Evolutionary conservation across 2,113 vertebrate species (phyloP).

Genomic region (Gila orcuttii): DNA sequence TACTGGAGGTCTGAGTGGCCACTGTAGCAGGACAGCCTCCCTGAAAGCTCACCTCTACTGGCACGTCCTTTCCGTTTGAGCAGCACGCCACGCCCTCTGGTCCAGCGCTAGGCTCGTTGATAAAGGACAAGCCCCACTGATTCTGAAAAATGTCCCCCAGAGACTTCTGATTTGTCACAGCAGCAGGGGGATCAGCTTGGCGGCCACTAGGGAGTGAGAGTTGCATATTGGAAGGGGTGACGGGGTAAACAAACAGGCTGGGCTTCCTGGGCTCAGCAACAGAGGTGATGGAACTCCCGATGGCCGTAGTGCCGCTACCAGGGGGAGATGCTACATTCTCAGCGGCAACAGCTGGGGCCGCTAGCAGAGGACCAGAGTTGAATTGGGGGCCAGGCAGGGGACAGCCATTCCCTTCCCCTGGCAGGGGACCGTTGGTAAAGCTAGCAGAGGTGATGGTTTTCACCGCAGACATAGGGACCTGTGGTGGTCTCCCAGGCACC

Average conservation of each 20-base stretch:
- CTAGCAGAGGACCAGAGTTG: constrained; percentile 76
- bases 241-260: constrained; percentile 92
- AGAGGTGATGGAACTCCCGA: constrained; percentile 73
- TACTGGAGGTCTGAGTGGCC: constrained; percentile 70
- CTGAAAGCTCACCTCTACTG: constrained; percentile 84
- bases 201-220: constrained; percentile 86
- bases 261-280: constrained; percentile 88
- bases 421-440: constrained; percentile 93
- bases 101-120: constrained; percentile 92
- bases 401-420: constrained; percentile 82
- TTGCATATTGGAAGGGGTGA: constrained; percentile 94
- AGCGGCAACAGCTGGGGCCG: constrained; percentile 75
- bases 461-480: constrained; percentile 98
- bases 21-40: constrained; percentile 78
- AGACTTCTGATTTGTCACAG: constrained; percentile 92
- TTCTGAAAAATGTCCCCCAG: constrained; percentile 99
- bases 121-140: constrained; percentile 99
- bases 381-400: constrained; percentile 86
- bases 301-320: constrained; percentile 75
- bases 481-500: constrained; percentile 85
- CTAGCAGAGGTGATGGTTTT: constrained; percentile 95
- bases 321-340: constrained; percentile 84
- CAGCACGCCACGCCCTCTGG: constrained; percentile 80
- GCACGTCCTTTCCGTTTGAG: constrained; percentile 73
- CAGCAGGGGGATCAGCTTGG: constrained; percentile 86